A percentile compares a stretch with the other conserved stretches of the same genome.
These are phyloP conservation scores for Catocala sponsa DNA, from an alignment of 2,888 invertebrate species.

Conservation along the genomic window DNA sequence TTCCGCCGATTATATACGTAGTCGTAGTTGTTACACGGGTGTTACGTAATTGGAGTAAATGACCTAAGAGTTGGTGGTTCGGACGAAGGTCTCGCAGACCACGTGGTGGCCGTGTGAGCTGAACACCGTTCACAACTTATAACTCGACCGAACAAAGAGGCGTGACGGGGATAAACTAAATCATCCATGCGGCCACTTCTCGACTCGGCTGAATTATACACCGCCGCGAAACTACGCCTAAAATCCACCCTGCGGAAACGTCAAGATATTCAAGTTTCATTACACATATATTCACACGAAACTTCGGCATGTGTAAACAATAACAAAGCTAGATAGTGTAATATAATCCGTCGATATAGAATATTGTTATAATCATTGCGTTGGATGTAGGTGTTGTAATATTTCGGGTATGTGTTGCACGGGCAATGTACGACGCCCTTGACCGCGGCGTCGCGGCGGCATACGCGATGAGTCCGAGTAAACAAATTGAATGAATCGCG, in stretches of 20 bases:
- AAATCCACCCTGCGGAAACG: slow-evolving; percentile 15
- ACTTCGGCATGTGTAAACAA: slow-evolving; percentile 64
- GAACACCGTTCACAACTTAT: slow-evolving; percentile 13
- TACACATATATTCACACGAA: slow-evolving; percentile 43
- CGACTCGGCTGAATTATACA: not conserved
- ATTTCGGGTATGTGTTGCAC: slow-evolving; percentile 61
- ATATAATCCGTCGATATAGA: slow-evolving; percentile 31
- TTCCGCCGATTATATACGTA: slow-evolving; percentile 84
- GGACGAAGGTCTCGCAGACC: slow-evolving; percentile 74
- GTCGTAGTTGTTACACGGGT: slow-evolving; percentile 81
- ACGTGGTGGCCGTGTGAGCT: slow-evolving; percentile 67
- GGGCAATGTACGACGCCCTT: slow-evolving; percentile 81
- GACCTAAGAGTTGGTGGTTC: slow-evolving; percentile 81
- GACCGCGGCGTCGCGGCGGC: slow-evolving; percentile 75
- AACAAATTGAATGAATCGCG: slow-evolving; percentile 87
- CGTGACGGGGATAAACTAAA: not conserved
- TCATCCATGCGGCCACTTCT: not conserved
- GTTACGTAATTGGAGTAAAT: slow-evolving; percentile 87
- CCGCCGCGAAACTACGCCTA: slow-evolving; percentile 1
- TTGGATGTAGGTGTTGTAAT: slow-evolving; percentile 50
- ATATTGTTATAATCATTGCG: slow-evolving; percentile 52
- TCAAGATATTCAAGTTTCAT: slow-evolving; percentile 35
- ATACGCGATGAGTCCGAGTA: slow-evolving; percentile 71
- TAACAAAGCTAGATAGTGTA: slow-evolving; percentile 50
- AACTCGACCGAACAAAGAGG: slow-evolving; percentile 7